Conservation (phyloP, 1,140 invertebrate species). For the Bacillus rossius region DNA sequence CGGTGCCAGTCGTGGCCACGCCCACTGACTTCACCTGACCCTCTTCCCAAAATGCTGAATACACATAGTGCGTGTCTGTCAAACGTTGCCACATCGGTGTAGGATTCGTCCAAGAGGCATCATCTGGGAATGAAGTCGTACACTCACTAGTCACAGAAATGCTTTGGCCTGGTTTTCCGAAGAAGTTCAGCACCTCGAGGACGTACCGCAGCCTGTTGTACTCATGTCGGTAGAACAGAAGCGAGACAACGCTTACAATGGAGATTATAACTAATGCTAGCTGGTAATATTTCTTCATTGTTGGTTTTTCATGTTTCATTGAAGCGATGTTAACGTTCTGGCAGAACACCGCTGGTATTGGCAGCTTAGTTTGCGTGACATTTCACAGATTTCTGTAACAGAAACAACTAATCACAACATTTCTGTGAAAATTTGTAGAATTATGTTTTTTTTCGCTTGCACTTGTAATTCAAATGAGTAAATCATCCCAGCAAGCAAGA, state of each 20-base stretch:
- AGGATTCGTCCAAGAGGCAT: slow-evolving; percentile 29
- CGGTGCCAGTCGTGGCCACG: slow-evolving; percentile 24
- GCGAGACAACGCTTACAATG: slow-evolving; percentile 56
- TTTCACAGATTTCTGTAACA: too few species aligned
- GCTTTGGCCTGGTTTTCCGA: slow-evolving; percentile 50
- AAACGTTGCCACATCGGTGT: slow-evolving; percentile 48
- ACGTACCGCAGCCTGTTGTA: slow-evolving; percentile 69
- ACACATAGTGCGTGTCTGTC: slow-evolving; percentile 45
- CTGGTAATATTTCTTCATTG: slow-evolving; percentile 72
- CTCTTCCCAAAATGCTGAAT: slow-evolving; percentile 47
- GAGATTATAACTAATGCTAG: slow-evolving; percentile 58
- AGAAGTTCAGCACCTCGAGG: slow-evolving; percentile 69
- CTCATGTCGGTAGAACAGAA: slow-evolving; percentile 70
- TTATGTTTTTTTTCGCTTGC: too few species aligned
- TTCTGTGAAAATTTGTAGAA: too few species aligned
- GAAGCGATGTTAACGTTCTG: too few species aligned
- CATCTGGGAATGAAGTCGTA: slow-evolving; percentile 24
- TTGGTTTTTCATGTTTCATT: slow-evolving; percentile 6
- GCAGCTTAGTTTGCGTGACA: too few species aligned
- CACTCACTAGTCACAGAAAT: slow-evolving; percentile 16
- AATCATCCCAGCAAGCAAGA: too few species aligned
- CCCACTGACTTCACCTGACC: slow-evolving; percentile 38
- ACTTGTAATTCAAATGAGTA: too few species aligned
- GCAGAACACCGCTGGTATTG: too few species aligned
- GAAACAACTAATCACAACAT: too few species aligned